Evolutionary conservation across 2,888 invertebrate genomes (phyloP).

Genomic region (Apamea epomidion): DNA sequence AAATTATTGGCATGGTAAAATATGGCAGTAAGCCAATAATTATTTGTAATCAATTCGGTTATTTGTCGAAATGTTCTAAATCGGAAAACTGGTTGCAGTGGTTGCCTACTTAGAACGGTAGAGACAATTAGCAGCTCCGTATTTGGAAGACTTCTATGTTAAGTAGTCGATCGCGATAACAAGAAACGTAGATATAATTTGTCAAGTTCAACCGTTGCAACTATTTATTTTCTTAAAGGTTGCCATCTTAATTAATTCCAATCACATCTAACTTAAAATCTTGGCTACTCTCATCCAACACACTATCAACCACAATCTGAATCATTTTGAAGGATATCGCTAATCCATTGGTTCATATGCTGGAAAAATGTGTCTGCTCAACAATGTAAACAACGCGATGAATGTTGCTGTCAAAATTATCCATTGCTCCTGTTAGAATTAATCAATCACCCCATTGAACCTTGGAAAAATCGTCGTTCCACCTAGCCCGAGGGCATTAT

Average conservation of each 20-base stretch:
- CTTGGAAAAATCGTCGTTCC: too few relatives aligned
- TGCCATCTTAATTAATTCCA: not conserved
- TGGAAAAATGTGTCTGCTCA: too few relatives aligned
- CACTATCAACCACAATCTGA: too few relatives aligned
- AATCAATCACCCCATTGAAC: too few relatives aligned
- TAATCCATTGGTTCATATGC: too few relatives aligned
- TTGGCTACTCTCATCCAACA: too few relatives aligned
- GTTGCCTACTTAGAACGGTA: not conserved
- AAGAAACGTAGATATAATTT: not conserved
- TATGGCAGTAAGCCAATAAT: constrained; percentile 30
- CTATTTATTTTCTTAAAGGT: not conserved
- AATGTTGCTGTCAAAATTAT: too few relatives aligned
- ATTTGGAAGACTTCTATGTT: constrained; percentile 3
- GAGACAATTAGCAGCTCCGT: not conserved
- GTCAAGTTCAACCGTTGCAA: not conserved
- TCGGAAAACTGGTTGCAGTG: constrained; percentile 29
- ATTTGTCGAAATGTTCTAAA: constrained; percentile 29
- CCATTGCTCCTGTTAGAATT: too few relatives aligned
- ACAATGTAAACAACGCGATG: too few relatives aligned
- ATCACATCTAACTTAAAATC: too few relatives aligned
- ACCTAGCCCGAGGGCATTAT: too few relatives aligned
- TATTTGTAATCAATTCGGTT: constrained; percentile 37
- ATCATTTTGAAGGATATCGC: too few relatives aligned
- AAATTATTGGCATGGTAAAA: constrained; percentile 30
- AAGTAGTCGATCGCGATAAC: not conserved